Evolutionary conservation across 2,888 invertebrate genomes (phyloP).

Genomic region (Aleiodes leptofemur): DNA sequence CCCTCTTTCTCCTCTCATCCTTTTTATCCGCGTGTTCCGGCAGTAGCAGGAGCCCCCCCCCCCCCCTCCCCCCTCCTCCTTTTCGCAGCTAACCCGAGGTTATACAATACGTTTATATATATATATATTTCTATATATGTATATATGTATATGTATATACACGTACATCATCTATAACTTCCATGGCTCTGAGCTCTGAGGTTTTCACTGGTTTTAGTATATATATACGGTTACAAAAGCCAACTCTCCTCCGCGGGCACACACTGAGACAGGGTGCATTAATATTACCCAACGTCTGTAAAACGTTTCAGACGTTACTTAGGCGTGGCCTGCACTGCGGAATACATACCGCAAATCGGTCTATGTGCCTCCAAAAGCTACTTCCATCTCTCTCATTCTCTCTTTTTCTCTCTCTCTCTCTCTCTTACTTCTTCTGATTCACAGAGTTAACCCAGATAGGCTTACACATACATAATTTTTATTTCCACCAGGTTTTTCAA

Average conservation of each 20-base stretch:
- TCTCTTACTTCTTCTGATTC: no score
- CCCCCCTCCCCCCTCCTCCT: neutral
- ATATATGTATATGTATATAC: neutral
- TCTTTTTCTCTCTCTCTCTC: neutral
- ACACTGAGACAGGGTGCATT: slow-evolving; percentile 16
- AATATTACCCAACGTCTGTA: slow-evolving; percentile 38
- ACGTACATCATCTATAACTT: slow-evolving; percentile 1
- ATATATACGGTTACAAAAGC: neutral
- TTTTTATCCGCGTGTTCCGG: slow-evolving; percentile 43
- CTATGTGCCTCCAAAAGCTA: no score
- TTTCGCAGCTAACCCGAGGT: neutral
- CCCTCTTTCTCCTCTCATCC: no score
- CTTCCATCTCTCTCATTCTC: neutral
- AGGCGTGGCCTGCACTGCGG: slow-evolving; percentile 32
- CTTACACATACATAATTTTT: no score
- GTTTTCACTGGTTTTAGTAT: neutral
- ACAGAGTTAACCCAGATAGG: no score
- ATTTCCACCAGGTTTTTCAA: no score
- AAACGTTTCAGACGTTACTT: slow-evolving; percentile 38
- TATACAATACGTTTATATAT: neutral
- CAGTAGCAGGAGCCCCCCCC: slow-evolving; percentile 49
- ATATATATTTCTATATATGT: no score
- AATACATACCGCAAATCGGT: no score
- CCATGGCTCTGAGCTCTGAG: neutral
- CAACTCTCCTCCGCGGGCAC: neutral